Base-by-base conservation (phyloP, 2,113 vertebrate species). In the Pithys albifrons region DNA sequence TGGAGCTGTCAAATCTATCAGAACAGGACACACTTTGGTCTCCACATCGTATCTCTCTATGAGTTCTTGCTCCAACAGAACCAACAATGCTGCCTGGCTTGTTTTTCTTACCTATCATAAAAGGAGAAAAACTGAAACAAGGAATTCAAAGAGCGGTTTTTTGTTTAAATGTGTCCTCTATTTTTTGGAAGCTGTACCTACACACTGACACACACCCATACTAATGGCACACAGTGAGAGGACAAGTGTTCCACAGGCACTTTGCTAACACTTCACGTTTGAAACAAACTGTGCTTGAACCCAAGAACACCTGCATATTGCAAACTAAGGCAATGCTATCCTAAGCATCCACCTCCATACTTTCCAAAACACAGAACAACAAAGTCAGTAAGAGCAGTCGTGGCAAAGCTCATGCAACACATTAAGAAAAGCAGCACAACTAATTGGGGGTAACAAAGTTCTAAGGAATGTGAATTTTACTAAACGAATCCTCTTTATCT, bases 1-100 rank as follows among this genome's bases (percentile, higher is more conserved):
- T 14, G 99, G 99, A 70, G 98, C 98, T 2, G 99, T 99, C 41
- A 99, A 96, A 33, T 99, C 98, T 94, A 99, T 98, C 37, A 99
- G 98, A 58, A 99, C 98, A 3, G 99, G 98, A 79, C 99, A 99
- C n/a, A 99, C 98, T 96, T 98, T 98, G 89, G 97, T 98, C 95
- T 99, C 99, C 84, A 99, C 98, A 52, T 99, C 98, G 0, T 97
- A 97, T 75, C 98, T 97, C 84, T 99, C 98, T 4, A 99, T 98
- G 57, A 99, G 97, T 62, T 99, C 98, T 94, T 99, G 99, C 91
- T 99, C 99, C 94, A 99, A 83, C 55, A 99, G 97, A 91, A 99
- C 98, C 85, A 99, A 93, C 81, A 99, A 86, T 1, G 99, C 98
- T 64, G 98, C 98, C 95, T 99, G 99, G 84, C 98, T 99, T 46